Evolutionary conservation across 2,888 invertebrate species (phyloP).

Genomic region (Ommatoiulus sabulosus): DNA sequence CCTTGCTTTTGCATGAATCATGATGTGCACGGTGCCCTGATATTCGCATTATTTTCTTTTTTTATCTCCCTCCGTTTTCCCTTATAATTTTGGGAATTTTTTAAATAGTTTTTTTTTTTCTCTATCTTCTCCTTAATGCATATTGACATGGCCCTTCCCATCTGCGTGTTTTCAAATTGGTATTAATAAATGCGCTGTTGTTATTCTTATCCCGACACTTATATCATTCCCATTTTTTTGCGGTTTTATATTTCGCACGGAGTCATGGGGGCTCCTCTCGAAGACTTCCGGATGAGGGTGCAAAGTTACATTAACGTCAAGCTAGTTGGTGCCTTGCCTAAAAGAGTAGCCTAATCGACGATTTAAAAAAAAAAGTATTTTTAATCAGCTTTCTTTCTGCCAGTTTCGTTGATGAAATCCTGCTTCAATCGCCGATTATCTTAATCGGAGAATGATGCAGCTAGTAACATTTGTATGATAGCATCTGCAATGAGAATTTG

Average conservation of each 20-base stretch:
- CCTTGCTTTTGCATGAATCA: conserved; percentile 13
- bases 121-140: neutral
- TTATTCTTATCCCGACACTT: neutral
- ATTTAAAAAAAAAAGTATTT: neutral
- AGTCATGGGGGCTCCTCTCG: conserved; percentile 20
- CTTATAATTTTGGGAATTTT: conserved; percentile 22
- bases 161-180: conserved; percentile 14
- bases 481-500: too few relatives aligned
- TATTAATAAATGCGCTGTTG: conserved; percentile 28
- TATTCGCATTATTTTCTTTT: conserved; percentile 8
- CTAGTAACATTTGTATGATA: too few relatives aligned
- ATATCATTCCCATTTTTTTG: conserved; percentile 8
- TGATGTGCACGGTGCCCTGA: conserved; percentile 4
- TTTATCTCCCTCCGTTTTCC: neutral
- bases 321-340: neutral
- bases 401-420: neutral
- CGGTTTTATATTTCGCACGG: conserved; percentile 7
- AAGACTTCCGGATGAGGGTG: conserved; percentile 40
- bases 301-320: neutral
- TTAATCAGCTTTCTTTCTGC: neutral
- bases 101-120: neutral
- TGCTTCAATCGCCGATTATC: neutral
- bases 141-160: conserved; percentile 43
- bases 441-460: too few relatives aligned
- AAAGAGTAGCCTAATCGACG: neutral